Percentiles rank a stretch among this genome's conserved stretches.
phyloP scores from a whole-genome alignment of 2,888 invertebrate species.

The Drosophila sordidula region DNA sequence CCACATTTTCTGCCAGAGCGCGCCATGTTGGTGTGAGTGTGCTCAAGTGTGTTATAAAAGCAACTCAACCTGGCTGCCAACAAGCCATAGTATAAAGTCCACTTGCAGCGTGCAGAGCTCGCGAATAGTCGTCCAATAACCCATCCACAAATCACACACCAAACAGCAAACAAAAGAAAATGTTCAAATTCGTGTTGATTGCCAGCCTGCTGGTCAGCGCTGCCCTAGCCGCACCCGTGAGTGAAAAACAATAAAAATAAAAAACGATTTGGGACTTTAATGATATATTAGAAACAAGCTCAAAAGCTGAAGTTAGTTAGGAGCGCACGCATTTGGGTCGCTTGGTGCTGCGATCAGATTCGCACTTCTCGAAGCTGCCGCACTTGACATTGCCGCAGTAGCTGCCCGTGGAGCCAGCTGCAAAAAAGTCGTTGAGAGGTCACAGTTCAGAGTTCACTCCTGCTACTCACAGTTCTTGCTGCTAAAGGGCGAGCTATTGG shows the following conservation, averaged over 20 bases:
- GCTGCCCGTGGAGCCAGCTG: slow-evolving; percentile 85
- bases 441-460: slow-evolving; percentile 1
- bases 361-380: slow-evolving; percentile 89
- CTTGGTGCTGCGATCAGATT: slow-evolving; percentile 88
- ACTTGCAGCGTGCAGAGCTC: slow-evolving; percentile 81
- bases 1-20: background rate
- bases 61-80: slow-evolving; percentile 64
- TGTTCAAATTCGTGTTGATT: slow-evolving; percentile 82
- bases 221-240: slow-evolving; percentile 82
- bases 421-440: slow-evolving; percentile 12
- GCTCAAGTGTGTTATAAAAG: slow-evolving; percentile 82
- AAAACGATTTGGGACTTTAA: slow-evolving; percentile 1
- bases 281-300: background rate
- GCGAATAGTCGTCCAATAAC: slow-evolving; percentile 29
- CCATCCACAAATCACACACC: slow-evolving; percentile 14
- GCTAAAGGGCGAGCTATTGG: slow-evolving; percentile 69
- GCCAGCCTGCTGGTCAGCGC: slow-evolving; percentile 79
- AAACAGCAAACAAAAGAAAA: slow-evolving; percentile 40
- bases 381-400: slow-evolving; percentile 91
- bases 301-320: slow-evolving; percentile 70
- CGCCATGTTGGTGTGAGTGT: slow-evolving; percentile 31
- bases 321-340: slow-evolving; percentile 88
- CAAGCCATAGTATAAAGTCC: slow-evolving; percentile 82
- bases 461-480: slow-evolving; percentile 85
- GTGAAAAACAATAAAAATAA: slow-evolving; percentile 62